Base-by-base conservation (phyloP, 2,797 vertebrate species). In the Botia almorhae region DNA sequence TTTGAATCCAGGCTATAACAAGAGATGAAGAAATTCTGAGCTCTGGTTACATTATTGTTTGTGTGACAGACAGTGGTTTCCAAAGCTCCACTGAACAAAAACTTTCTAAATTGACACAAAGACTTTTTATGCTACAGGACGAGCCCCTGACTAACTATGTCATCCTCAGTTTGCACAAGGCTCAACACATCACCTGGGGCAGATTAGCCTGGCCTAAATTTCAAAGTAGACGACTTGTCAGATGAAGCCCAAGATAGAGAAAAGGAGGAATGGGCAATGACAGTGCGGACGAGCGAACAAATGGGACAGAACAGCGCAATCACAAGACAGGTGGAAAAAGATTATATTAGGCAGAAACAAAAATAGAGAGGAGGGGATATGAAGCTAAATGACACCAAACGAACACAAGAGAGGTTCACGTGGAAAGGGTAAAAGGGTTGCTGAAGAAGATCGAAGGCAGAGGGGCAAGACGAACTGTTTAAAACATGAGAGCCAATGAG, bases 191-290 rank as follows among this genome's bases (percentile, higher is more conserved):
- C 77, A 83, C 88, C 90, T 88, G 84, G 86, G 90, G 91, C 89
- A 88, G 81, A 88, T 85, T 86, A 87, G 87, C 89, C 88, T 83
- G 74, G 88, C 89, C 87, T 84, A 85, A 82, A 89, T 90, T 90
- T 86, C 83, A 85, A 90, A 89, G 87, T 73, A 81, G 71, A 85
- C 19, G 67, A 78, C 81, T 86, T 89, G 89, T 92, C 89, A 91
- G 80, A 86, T 67, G 72, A 78, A 87, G 78, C 81, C 81, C 74
- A 82, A 80, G 81, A 85, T 43, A 81, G 83, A 55, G 61, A 29
- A 74, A 68, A 21, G 19, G 78, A 84, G 76, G 74, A 87, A 86
- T 85, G 85, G 73, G 74, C 80, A 13, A 19, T 70, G 85, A 90
- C 89, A 83, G 69, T 19, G 74, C 70, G 73, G 83, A 88, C 86